Evolutionary conservation across 1,140 invertebrate species (phyloP).

Genomic region (Leptinotarsa lineolata): DNA sequence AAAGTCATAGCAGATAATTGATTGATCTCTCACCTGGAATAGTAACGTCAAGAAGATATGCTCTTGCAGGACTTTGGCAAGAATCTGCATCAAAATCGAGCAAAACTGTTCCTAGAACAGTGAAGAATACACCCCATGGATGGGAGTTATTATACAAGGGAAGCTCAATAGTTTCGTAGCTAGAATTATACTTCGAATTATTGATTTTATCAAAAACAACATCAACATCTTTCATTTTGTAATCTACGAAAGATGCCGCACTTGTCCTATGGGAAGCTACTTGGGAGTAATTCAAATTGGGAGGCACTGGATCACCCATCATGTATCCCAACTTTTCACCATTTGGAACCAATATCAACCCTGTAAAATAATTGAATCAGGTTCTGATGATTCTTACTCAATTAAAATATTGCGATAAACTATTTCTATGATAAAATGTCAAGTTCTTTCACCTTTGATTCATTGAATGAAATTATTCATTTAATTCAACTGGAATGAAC

Average conservation of each 20-base stretch:
- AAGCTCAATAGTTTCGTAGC: not conserved
- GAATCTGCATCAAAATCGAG: conserved; percentile 96
- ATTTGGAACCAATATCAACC: conserved; percentile 87
- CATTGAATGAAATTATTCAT: no score
- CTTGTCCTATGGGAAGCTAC: conserved; percentile 35
- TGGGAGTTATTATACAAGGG: conserved; percentile 59
- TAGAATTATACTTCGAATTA: not conserved
- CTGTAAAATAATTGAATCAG: conserved; percentile 56
- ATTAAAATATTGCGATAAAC: not conserved
- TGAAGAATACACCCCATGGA: conserved; percentile 89
- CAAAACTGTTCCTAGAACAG: conserved; percentile 89
- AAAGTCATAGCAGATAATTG: no score
- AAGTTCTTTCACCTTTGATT: no score
- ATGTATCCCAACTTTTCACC: conserved; percentile 81
- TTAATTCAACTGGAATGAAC: no score
- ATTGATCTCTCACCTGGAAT: conserved; percentile 68
- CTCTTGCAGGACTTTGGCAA: conserved; percentile 90
- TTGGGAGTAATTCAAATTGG: conserved; percentile 49
- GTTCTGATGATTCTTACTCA: not conserved
- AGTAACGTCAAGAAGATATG: conserved; percentile 91
- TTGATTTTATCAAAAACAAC: not conserved
- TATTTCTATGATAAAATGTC: not conserved
- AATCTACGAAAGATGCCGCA: not conserved
- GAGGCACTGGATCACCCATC: conserved; percentile 70
- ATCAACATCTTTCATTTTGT: not conserved